Evolutionary conservation across 2,113 vertebrate genomes (phyloP), one percentile per base, ranked within the genome.

Genomic region (Semnopithecus entellus): DNA sequence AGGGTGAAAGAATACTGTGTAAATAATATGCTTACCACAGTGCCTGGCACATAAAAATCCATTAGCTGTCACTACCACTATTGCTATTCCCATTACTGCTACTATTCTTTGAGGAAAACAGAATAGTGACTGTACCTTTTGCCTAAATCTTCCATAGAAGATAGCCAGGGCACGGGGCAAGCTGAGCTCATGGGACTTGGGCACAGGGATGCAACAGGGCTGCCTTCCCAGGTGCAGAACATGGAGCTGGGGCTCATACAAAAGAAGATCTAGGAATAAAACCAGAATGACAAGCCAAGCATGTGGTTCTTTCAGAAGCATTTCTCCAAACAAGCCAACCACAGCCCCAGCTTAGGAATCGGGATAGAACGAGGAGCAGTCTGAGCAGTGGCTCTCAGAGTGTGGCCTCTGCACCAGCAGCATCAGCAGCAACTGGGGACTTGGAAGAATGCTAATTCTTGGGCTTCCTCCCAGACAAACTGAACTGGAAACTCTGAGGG

Each of bases 281-380:
- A 55, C 38, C 32, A 50, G 32, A 73, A 76, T 30, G 88, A 72
- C 30, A 43, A 48, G 55, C 52, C 20, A 52, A 40, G 30, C 25
- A 0, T 40, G 9, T 30, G 5, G 25, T 38, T 79, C 48, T 22
- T 32, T 73, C n/a, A 20, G n/a, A 81, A 52, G 55, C 14, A 4
- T 32, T 43, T 50, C 14, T 4, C 85, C 82, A 70, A 25, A 57
- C 30, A 50, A 16, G 13, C 18, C 22, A 32, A 6, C 16, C 32
- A 10, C 14, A 52, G 30, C 20, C 25, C 22, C 17, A 2, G 5
- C n/a, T 81, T 23, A n/a, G 45, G 72, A 78, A 35, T 13, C 40
- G 8, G 32, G 6, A 9, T 9, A 4, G 55, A 22, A 8, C 0
- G 40, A 38, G 55, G 23, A 0, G 13, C 9, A 0, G 0, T 35